Evolutionary conservation across 2,888 invertebrate genomes (phyloP).

Genomic region (Lutraria lutraria): DNA sequence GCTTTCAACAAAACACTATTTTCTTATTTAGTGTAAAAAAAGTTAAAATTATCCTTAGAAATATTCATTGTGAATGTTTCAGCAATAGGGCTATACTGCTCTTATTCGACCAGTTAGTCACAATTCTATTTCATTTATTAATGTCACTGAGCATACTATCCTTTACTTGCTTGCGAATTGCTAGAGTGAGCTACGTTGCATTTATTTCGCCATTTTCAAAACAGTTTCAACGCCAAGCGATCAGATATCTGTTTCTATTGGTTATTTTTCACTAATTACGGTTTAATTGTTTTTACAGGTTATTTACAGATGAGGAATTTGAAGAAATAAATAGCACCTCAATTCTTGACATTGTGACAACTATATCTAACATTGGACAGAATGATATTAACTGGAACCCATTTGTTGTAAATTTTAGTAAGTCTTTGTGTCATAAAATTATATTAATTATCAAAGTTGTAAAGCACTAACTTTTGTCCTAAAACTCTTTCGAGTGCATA

Average conservation of each 20-base stretch:
- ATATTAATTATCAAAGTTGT: background rate
- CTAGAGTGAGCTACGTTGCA: too few species aligned
- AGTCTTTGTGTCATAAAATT: background rate
- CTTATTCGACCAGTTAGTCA: too few species aligned
- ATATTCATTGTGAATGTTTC: too few species aligned
- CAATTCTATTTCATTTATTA: too few species aligned
- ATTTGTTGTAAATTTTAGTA: constrained; percentile 50
- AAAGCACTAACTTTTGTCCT: too few species aligned
- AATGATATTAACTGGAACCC: constrained; percentile 52
- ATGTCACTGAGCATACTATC: too few species aligned
- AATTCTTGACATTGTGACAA: constrained; percentile 92
- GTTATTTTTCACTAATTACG: background rate
- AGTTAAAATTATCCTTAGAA: too few species aligned
- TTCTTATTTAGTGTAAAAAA: too few species aligned
- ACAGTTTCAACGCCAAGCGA: background rate
- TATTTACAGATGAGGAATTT: constrained; percentile 95
- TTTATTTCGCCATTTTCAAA: too few species aligned
- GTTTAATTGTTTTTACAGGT: constrained; percentile 88
- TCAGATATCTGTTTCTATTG: background rate
- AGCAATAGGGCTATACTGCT: too few species aligned
- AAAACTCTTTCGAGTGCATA: too few species aligned
- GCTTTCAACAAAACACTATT: background rate
- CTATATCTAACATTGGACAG: constrained; percentile 68
- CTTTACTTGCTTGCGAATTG: too few species aligned
- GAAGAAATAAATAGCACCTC: constrained; percentile 92